phyloP scores from a whole-genome alignment of 2,113 vertebrate genomes.

The Jacana jacana region DNA sequence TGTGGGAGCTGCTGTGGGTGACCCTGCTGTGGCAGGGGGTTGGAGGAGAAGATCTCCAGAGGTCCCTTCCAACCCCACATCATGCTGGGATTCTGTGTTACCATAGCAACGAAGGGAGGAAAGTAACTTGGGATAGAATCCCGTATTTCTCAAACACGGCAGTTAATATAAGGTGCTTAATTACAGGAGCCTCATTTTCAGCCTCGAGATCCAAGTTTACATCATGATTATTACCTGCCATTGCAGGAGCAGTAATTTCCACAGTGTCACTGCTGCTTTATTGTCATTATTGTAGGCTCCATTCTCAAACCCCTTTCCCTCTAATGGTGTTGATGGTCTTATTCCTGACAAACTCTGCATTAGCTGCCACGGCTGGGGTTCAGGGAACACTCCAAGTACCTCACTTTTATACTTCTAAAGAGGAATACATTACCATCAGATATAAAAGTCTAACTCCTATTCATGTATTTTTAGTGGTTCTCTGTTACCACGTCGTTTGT shows the following conservation, averaged over 20 bases:
- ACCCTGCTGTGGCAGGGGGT: no score
- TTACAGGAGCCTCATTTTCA: background rate
- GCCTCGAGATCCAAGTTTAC: background rate
- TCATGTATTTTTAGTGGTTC: background rate
- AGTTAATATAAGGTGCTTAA: background rate
- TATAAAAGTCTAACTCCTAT: background rate
- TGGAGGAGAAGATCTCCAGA: no score
- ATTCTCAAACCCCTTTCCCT: background rate
- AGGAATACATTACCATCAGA: no score
- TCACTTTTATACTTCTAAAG: background rate
- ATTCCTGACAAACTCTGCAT: background rate
- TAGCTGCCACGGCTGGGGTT: background rate
- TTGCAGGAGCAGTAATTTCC: background rate
- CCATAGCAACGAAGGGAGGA: background rate
- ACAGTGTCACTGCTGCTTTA: background rate
- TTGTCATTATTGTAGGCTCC: background rate
- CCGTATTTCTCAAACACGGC: background rate
- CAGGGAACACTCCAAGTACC: background rate
- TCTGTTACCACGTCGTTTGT: background rate
- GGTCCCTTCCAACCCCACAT: no score
- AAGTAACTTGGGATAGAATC: background rate
- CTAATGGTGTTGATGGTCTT: background rate
- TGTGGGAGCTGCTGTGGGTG: no score
- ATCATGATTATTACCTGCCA: background rate
- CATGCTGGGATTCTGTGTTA: background rate